Evolutionary conservation across 2,888 invertebrate species (phyloP).

Genomic region (Yponomeuta malinellus): DNA sequence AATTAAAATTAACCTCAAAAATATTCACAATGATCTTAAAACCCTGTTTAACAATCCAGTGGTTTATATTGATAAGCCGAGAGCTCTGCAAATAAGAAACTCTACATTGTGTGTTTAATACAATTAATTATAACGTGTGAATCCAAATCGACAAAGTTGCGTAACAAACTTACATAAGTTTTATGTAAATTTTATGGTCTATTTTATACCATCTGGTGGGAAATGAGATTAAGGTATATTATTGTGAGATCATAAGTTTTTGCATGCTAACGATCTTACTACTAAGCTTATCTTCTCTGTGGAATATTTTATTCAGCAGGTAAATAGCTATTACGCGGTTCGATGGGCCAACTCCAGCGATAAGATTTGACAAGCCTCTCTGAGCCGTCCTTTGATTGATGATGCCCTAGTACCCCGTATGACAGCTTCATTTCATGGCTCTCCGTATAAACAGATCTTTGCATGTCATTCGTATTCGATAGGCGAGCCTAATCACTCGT

Average conservation of each 20-base stretch:
- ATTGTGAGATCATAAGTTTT: background rate
- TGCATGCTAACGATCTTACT: background rate
- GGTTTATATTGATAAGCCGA: no score
- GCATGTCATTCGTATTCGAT: constrained; percentile 32
- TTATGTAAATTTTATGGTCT: no score
- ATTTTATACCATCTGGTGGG: no score
- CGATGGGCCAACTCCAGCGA: constrained; percentile 49
- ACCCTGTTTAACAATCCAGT: no score
- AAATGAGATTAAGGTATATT: no score
- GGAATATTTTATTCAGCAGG: constrained; percentile 36
- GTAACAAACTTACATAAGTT: no score
- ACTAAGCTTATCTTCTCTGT: background rate
- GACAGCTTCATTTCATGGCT: constrained; percentile 63
- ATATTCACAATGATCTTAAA: no score
- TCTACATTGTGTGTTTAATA: no score
- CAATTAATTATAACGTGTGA: no score
- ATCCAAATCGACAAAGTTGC: no score
- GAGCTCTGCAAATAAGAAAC: no score
- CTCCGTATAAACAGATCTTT: constrained; percentile 46
- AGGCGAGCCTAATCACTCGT: constrained; percentile 17
- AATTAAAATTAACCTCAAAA: no score
- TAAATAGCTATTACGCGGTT: constrained; percentile 73
- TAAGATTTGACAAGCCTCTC: constrained; percentile 53
- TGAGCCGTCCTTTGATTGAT: constrained; percentile 53
- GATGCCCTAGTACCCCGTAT: constrained; percentile 38